These are phyloP conservation scores for Lepidocyrtoides sp. DNA, from an alignment of 2,888 invertebrate species.

Conservation along the genomic window DNA sequence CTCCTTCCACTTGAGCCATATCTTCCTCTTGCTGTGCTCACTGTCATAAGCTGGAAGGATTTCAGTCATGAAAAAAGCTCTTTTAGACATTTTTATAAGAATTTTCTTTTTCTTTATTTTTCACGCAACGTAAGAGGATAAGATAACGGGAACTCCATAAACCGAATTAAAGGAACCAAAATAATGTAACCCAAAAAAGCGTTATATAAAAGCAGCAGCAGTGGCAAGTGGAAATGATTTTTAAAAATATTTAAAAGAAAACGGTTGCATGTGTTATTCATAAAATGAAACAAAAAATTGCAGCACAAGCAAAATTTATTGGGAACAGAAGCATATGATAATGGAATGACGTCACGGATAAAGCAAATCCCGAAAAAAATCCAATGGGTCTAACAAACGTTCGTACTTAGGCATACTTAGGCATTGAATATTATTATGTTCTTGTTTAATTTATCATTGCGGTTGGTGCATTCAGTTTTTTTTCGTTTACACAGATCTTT, in stretches of 20 bases:
- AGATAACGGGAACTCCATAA: background rate
- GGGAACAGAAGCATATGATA: constrained; percentile 10
- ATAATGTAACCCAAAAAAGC: background rate
- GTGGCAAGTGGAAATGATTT: too few species aligned
- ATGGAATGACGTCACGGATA: background rate
- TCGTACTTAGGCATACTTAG: background rate
- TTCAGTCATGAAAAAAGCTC: too few species aligned
- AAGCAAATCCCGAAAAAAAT: background rate
- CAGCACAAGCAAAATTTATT: background rate
- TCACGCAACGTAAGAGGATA: constrained; percentile 34
- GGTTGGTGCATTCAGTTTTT: too few species aligned
- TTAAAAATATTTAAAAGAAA: background rate
- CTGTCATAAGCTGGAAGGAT: constrained; percentile 79
- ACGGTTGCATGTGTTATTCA: background rate
- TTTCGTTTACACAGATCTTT: constrained; percentile 3
- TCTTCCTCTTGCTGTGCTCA: constrained; percentile 81
- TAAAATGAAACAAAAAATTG: background rate
- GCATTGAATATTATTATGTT: background rate
- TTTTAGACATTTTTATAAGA: too few species aligned
- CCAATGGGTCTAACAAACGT: constrained; percentile 7
- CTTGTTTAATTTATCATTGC: constrained; percentile 24
- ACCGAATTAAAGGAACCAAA: background rate
- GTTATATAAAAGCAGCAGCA: background rate
- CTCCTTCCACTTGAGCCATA: constrained; percentile 82
- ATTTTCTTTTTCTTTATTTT: background rate